Percentiles rank a stretch among this genome's conserved stretches.
These are phyloP conservation scores for Ammodytes dubius DNA, from an alignment of 2,113 vertebrate species.

Conservation along the genomic window DNA sequence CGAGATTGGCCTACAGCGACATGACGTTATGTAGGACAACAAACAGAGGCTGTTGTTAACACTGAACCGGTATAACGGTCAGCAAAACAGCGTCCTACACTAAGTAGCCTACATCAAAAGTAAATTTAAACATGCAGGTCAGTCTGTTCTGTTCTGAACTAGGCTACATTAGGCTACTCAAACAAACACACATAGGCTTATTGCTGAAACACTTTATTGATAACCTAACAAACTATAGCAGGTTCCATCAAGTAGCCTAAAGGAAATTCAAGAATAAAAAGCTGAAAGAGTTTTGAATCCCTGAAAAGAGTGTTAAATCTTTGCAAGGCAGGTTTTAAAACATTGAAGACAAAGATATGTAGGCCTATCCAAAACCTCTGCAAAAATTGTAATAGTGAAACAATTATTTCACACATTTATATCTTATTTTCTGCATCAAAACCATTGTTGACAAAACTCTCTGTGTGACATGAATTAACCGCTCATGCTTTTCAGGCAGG, in stretches of 20 bases:
- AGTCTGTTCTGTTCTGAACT: background rate
- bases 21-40: constrained; percentile 80
- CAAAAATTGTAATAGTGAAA: background rate
- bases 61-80: constrained; percentile 55
- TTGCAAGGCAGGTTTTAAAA: background rate
- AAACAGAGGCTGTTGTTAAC: constrained; percentile 71
- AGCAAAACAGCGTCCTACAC: constrained; percentile 42
- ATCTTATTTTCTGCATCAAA: background rate
- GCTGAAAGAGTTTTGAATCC: background rate
- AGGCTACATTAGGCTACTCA: background rate
- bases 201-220: background rate
- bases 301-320: background rate
- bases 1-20: constrained; percentile 59
- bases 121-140: constrained; percentile 23
- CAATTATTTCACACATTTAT: background rate
- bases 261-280: background rate
- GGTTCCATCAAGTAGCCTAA: background rate
- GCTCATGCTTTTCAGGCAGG: too few species aligned
- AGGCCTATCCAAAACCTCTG: background rate
- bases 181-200: background rate
- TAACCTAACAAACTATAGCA: background rate
- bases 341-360: background rate
- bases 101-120: constrained; percentile 28
- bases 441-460: background rate
- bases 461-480: too few species aligned